These are phyloP conservation scores for Anaspis maculata DNA, from an alignment of 2,888 invertebrate species.

Conservation along the genomic window DNA sequence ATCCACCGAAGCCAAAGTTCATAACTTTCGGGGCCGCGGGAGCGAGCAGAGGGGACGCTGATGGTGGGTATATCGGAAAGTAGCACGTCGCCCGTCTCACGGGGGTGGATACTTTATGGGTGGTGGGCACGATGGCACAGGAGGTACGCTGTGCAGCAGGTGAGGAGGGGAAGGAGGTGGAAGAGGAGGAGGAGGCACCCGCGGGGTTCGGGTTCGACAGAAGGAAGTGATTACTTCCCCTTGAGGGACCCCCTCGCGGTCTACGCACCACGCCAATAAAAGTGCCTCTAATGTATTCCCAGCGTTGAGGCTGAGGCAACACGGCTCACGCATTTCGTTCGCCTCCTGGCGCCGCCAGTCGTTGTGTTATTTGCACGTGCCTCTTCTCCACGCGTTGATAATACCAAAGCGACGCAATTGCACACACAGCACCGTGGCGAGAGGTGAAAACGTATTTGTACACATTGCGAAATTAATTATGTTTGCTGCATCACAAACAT, in stretches of 20 bases:
- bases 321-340: conserved; percentile 1
- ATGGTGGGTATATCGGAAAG: conserved; percentile 1
- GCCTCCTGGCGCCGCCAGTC: too few relatives aligned
- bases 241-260: conserved; percentile 6
- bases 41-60: too few relatives aligned
- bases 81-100: conserved; percentile 5
- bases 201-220: conserved; percentile 12
- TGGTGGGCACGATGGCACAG: background rate
- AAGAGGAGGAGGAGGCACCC: too few relatives aligned
- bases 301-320: conserved; percentile 1
- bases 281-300: conserved; percentile 10
- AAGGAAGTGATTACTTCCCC: conserved; percentile 15
- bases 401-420: too few relatives aligned
- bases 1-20: conserved; percentile 1
- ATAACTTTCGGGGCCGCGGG: background rate
- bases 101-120: background rate
- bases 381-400: too few relatives aligned
- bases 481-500: too few relatives aligned
- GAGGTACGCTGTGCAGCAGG: background rate
- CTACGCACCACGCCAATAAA: conserved; percentile 10
- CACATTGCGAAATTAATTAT: too few relatives aligned
- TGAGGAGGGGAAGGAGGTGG: too few relatives aligned
- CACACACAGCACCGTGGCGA: too few relatives aligned
- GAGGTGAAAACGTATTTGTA: too few relatives aligned
- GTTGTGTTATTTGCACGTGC: background rate